phyloP scores from a whole-genome alignment of 1,140 invertebrate species.

The Muscidifurax raptorellus region DNA sequence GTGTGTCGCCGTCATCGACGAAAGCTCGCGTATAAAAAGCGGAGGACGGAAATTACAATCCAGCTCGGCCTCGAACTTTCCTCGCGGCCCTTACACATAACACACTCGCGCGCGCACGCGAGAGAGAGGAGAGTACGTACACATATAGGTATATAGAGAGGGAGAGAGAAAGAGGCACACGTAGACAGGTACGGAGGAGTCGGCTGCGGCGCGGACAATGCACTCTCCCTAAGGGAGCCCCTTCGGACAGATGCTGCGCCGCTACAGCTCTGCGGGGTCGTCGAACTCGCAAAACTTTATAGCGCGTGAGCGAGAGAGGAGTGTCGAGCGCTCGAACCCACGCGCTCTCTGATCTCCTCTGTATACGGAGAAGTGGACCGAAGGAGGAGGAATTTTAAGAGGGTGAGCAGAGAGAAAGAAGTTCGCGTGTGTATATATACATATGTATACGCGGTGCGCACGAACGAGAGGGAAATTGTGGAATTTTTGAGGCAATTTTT shows the following conservation, averaged over 20 bases:
- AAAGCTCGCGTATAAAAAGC: slow-evolving; percentile 2
- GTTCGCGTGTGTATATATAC: neutral
- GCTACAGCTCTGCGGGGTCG: slow-evolving; percentile 8
- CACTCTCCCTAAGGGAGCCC: slow-evolving; percentile 37
- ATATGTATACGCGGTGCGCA: too few relatives aligned
- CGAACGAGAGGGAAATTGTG: neutral
- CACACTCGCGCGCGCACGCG: neutral
- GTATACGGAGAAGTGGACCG: too few relatives aligned
- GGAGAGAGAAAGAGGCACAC: slow-evolving; percentile 16
- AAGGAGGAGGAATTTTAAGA: neutral
- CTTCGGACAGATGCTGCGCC: slow-evolving; percentile 25
- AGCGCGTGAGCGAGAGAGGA: slow-evolving; percentile 16
- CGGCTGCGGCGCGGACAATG: slow-evolving; percentile 29
- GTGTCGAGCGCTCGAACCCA: neutral
- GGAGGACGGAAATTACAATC: slow-evolving; percentile 7
- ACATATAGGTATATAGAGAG: neutral
- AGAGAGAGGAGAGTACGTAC: neutral
- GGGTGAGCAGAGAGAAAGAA: neutral
- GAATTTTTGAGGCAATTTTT: neutral
- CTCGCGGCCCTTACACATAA: neutral
- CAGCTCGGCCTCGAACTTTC: neutral
- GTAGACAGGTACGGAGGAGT: slow-evolving; percentile 18
- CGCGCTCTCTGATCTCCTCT: slow-evolving; percentile 12
- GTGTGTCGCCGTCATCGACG: neutral
- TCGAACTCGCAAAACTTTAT: slow-evolving; percentile 40